Evolutionary conservation across 2,888 invertebrate genomes (phyloP).

Genomic region (Athripsodes cinereus): DNA sequence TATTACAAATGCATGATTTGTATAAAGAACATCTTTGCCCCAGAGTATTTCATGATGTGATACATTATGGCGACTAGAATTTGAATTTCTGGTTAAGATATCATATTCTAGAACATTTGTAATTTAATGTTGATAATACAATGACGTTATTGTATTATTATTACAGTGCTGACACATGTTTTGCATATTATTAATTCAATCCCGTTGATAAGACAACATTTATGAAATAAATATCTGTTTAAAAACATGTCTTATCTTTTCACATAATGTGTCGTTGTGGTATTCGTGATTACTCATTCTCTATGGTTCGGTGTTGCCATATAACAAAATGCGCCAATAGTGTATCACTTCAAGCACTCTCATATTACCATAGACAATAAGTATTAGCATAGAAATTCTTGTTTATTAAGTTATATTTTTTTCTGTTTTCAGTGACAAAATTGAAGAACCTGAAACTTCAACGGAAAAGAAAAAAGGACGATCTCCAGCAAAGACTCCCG

Average conservation of each 20-base stretch:
- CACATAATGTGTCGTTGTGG: background rate
- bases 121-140: too few relatives aligned
- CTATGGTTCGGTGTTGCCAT: constrained; percentile 1
- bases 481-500: constrained; percentile 4
- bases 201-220: background rate
- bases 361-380: background rate
- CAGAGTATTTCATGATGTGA: too few relatives aligned
- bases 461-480: constrained; percentile 8
- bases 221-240: background rate
- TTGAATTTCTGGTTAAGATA: too few relatives aligned
- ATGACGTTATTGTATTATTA: too few relatives aligned
- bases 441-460: background rate
- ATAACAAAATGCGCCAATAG: background rate
- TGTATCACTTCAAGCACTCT: background rate
- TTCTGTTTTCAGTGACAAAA: background rate
- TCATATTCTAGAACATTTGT: too few relatives aligned
- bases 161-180: too few relatives aligned
- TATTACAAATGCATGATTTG: too few relatives aligned
- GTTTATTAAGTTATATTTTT: background rate
- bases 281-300: background rate
- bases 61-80: too few relatives aligned
- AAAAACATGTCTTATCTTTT: background rate
- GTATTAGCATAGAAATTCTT: background rate
- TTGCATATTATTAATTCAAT: background rate
- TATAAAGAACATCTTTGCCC: too few relatives aligned